Evolutionary conservation across 1,140 invertebrate species (phyloP).

Genomic region (Hypothenemus hampei): DNA sequence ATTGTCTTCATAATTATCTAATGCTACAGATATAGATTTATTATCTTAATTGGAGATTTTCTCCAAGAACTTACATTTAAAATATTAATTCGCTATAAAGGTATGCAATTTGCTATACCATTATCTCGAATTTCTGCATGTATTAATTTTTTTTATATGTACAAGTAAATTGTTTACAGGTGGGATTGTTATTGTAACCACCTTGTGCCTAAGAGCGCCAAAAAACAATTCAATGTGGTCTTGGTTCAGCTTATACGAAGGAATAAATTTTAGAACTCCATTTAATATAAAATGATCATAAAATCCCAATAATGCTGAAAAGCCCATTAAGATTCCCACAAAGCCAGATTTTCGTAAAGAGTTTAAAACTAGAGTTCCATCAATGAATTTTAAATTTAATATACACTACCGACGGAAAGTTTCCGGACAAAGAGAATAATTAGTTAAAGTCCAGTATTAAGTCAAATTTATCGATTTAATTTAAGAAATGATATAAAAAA

Average conservation of each 20-base stretch:
- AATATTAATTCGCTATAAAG: constrained; percentile 20
- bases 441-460: too few species aligned
- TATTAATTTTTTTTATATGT: constrained; percentile 10
- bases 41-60: constrained; percentile 11
- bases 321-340: constrained; percentile 2
- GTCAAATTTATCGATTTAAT: too few species aligned
- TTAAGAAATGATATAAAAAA: too few species aligned
- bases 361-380: background rate
- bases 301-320: constrained; percentile 2
- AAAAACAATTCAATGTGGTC: too few species aligned
- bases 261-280: constrained; percentile 2
- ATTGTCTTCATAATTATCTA: background rate
- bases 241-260: constrained; percentile 9
- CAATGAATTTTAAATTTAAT: background rate
- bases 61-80: constrained; percentile 13
- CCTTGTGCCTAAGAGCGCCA: constrained; percentile 1
- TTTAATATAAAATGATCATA: background rate
- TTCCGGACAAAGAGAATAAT: too few species aligned
- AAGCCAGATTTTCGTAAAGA: constrained; percentile 4
- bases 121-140: constrained; percentile 16
- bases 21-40: constrained; percentile 20
- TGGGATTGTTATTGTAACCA: too few species aligned
- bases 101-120: constrained; percentile 21
- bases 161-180: constrained; percentile 17
- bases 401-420: too few species aligned